Conservation (phyloP, 2,113 vertebrate genomes). For the Percina caprodes region DNA sequence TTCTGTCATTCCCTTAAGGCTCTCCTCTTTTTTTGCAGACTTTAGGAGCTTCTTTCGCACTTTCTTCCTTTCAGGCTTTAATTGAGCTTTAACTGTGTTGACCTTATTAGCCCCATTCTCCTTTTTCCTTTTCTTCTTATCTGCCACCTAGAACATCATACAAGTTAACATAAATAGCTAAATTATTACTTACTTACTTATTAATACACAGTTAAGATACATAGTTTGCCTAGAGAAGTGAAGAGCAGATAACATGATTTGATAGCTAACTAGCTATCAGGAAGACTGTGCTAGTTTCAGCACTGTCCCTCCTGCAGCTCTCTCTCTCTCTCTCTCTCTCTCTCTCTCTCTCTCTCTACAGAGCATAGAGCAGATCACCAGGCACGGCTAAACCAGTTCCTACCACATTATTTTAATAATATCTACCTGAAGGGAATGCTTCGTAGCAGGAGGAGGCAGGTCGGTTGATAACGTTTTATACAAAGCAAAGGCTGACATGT, state of each 20-base stretch:
- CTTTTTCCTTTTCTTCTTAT: slow-evolving; percentile 74
- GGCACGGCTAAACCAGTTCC: too few relatives aligned
- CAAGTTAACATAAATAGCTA: neutral
- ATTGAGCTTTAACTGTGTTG: slow-evolving; percentile 45
- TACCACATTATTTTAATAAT: neutral
- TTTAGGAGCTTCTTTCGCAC: slow-evolving; percentile 42
- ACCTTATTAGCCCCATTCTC: slow-evolving; percentile 55
- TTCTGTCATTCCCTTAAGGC: neutral
- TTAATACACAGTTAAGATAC: neutral
- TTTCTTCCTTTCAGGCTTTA: slow-evolving; percentile 68
- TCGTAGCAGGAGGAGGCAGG: slow-evolving; percentile 27
- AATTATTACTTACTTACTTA: too few relatives aligned
- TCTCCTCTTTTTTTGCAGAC: slow-evolving; percentile 41
- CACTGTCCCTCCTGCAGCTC: neutral
- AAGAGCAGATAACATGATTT: neutral
- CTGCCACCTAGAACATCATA: slow-evolving; percentile 48
- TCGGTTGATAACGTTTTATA: slow-evolving; percentile 69
- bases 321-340: too few relatives aligned
- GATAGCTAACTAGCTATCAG: neutral
- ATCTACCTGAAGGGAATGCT: slow-evolving; percentile 62
- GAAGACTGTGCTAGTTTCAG: neutral
- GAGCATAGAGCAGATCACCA: neutral
- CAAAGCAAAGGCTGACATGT: slow-evolving; percentile 82
- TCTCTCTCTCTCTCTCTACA: too few relatives aligned
- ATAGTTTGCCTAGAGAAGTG: neutral